Percentiles rank a stretch among this genome's conserved stretches.
Evolutionary conservation across 1,140 invertebrate genomes (phyloP).

Genomic region (Trichonephila clavipes): DNA sequence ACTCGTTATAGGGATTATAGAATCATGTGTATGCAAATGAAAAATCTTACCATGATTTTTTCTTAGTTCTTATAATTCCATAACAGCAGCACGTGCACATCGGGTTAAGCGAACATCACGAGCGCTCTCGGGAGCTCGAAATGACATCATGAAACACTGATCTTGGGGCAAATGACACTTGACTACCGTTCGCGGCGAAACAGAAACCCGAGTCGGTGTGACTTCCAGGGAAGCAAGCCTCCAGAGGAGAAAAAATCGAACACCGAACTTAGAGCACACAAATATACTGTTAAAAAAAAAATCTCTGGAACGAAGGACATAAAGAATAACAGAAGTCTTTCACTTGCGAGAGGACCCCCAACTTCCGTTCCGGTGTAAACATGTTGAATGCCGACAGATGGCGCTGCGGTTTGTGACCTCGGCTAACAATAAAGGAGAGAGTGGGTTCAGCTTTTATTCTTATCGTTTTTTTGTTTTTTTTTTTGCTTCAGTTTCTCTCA

Average conservation of each 20-base stretch:
- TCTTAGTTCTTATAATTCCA: not conserved
- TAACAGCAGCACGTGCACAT: not conserved
- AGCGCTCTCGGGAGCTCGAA: not conserved
- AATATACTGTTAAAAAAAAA: too few relatives aligned
- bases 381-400: not conserved
- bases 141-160: not conserved
- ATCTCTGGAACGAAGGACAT: not conserved
- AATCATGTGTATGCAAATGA: too few relatives aligned
- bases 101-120: not conserved
- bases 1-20: not conserved
- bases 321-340: not conserved
- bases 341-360: not conserved
- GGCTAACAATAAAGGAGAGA: constrained; percentile 7
- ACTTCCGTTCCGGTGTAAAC: constrained; percentile 29
- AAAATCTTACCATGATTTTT: not conserved
- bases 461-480: too few relatives aligned
- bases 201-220: not conserved
- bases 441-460: not conserved
- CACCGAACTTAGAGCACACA: not conserved
- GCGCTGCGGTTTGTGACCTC: constrained; percentile 13
- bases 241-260: not conserved
- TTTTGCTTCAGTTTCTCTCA: too few relatives aligned
- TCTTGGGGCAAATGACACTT: not conserved
- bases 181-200: not conserved
- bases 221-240: not conserved